A percentile compares a stretch with the other conserved stretches of the same genome.
These are phyloP conservation scores for Hyposoter dolosus DNA, from an alignment of 2,888 invertebrate species.

Conservation along the genomic window DNA sequence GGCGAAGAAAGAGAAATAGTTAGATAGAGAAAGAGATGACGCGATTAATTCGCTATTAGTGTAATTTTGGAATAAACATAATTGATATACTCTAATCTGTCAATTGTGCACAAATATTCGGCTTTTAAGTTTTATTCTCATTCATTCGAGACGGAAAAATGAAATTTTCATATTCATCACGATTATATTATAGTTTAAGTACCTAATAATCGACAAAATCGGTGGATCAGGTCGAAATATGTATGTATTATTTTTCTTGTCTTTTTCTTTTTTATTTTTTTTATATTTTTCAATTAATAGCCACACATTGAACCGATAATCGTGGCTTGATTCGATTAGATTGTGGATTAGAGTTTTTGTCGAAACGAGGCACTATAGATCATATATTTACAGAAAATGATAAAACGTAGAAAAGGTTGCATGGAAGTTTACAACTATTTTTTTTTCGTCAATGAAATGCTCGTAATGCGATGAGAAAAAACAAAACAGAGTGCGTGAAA, in stretches of 20 bases:
- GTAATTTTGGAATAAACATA: slow-evolving; percentile 60
- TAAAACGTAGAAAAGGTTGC: slow-evolving; percentile 16
- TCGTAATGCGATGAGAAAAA: neutral
- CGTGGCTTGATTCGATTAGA: slow-evolving; percentile 27
- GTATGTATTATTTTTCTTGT: slow-evolving; percentile 2
- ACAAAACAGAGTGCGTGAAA: neutral
- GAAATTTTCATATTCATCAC: slow-evolving; percentile 34
- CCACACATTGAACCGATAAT: slow-evolving; percentile 24
- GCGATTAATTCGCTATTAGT: slow-evolving; percentile 60
- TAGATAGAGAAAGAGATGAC: slow-evolving; percentile 56
- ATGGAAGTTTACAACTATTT: slow-evolving; percentile 12
- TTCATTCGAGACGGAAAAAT: slow-evolving; percentile 44
- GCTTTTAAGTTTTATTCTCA: slow-evolving; percentile 55
- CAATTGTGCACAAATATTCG: slow-evolving; percentile 66
- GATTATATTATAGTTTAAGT: slow-evolving; percentile 23
- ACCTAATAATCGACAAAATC: slow-evolving; percentile 39
- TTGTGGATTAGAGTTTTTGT: slow-evolving; percentile 20
- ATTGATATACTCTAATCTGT: slow-evolving; percentile 57
- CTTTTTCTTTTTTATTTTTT: neutral
- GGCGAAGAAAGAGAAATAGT: neutral
- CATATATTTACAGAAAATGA: slow-evolving; percentile 24
- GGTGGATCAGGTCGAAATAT: slow-evolving; percentile 15
- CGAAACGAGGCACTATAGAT: slow-evolving; percentile 24
- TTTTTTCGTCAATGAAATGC: neutral
- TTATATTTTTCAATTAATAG: slow-evolving; percentile 10